phyloP scores from a whole-genome alignment of 2,888 invertebrate species.

The Alcis repandata region DNA sequence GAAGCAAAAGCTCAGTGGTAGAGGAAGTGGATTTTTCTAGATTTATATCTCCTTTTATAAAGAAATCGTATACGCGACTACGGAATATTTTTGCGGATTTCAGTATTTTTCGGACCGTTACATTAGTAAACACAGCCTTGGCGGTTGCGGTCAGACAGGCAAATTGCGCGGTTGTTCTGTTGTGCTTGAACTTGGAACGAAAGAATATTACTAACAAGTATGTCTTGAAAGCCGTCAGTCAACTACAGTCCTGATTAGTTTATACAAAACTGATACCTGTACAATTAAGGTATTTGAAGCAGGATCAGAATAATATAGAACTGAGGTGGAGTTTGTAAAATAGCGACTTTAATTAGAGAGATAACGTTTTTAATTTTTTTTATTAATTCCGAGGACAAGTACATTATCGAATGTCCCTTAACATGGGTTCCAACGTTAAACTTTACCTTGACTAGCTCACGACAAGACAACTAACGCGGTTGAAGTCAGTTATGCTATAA shows the following conservation, averaged over 20 bases:
- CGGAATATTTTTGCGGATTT: not conserved
- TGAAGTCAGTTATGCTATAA: too few relatives aligned
- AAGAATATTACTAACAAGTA: not conserved
- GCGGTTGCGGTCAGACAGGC: constrained; percentile 2
- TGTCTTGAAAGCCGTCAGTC: not conserved
- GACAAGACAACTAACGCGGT: too few relatives aligned
- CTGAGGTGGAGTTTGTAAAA: too few relatives aligned
- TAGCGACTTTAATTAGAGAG: too few relatives aligned
- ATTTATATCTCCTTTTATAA: not conserved
- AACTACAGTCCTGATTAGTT: not conserved
- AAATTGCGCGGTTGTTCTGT: constrained; percentile 2
- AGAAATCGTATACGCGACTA: not conserved
- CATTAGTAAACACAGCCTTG: not conserved
- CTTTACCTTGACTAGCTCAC: too few relatives aligned
- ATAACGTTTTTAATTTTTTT: too few relatives aligned
- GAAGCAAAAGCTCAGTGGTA: not conserved
- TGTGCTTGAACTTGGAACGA: constrained; percentile 1
- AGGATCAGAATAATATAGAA: too few relatives aligned
- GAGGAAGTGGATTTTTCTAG: not conserved
- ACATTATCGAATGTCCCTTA: too few relatives aligned
- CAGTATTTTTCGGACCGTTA: constrained; percentile 1
- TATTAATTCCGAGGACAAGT: too few relatives aligned
- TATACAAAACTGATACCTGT: not conserved
- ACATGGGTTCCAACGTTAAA: too few relatives aligned
- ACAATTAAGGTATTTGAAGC: not conserved